Evolutionary conservation across 2,888 invertebrate species (phyloP).

Genomic region (Meliscaeva auricollis): DNA sequence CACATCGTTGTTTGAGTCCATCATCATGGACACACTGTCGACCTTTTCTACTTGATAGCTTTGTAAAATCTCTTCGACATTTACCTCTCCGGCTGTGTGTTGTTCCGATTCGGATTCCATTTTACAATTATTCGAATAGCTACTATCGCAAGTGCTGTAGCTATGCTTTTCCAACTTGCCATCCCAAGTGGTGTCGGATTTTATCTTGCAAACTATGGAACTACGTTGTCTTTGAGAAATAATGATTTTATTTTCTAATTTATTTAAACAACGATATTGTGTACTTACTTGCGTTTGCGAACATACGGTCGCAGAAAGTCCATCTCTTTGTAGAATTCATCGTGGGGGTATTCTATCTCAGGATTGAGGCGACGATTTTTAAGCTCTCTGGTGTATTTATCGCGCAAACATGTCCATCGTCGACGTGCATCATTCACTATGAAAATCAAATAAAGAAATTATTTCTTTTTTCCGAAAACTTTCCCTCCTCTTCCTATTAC

Average conservation of each 20-base stretch:
- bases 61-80: slow-evolving; percentile 49
- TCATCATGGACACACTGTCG: slow-evolving; percentile 32
- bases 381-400: slow-evolving; percentile 83
- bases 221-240: slow-evolving; percentile 78
- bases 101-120: background rate
- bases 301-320: slow-evolving; percentile 81
- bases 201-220: slow-evolving; percentile 73
- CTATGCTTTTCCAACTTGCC: slow-evolving; percentile 69
- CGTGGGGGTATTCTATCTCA: slow-evolving; percentile 79
- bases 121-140: slow-evolving; percentile 25
- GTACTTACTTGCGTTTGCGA: slow-evolving; percentile 79
- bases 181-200: slow-evolving; percentile 69
- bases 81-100: slow-evolving; percentile 25
- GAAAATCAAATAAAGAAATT: background rate
- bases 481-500: slow-evolving; percentile 33
- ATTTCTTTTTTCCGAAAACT: too few relatives aligned
- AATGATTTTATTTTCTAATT: too few relatives aligned
- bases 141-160: slow-evolving; percentile 45
- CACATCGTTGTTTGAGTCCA: slow-evolving; percentile 20
- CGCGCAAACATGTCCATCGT: slow-evolving; percentile 83
- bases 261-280: too few relatives aligned
- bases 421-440: slow-evolving; percentile 79
- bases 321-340: slow-evolving; percentile 81
- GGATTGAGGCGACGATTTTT: slow-evolving; percentile 81
- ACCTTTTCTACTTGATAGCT: slow-evolving; percentile 44